Evolutionary conservation across 2,888 invertebrate species (phyloP), one percentile per base, ranked within the genome.

Genomic region (Ectropis crepuscularia): DNA sequence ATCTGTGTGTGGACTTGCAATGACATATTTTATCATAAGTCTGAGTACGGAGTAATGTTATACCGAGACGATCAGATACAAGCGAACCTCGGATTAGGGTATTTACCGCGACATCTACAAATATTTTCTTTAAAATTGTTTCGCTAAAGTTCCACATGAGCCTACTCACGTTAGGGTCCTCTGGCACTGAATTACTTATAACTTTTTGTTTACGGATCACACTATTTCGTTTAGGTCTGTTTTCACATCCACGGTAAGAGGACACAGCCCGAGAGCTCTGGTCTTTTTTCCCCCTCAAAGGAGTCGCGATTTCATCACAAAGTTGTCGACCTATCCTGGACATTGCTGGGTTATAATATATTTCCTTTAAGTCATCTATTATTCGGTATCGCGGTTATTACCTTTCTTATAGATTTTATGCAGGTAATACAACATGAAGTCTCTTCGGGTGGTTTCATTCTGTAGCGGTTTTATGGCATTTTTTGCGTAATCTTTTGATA

Each of bases 301-400:
- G 69, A 45, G 83, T 79, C 48, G 85, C 80, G 48, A 87, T 81
- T 65, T 86, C 84, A 65, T 81, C 70, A 61, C 85, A 86, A 57
- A 89, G 78, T 72, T 78, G 80, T 74, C 81, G 80, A 59, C 85
- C 85, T 75, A 85, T 70, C 46, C 74, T 75, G 69, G 87, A 82
- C 86, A 87, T 88, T 78, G 36, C 36, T 42, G 16, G 43, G 38
- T 51, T 28, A 39, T 39, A 48, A 36, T 36, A 6, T 50, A 12
- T 39, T 41, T 39, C 9, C 10, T 38, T 38, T 38, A 11, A 37
- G 12, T 6, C 41, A 51, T 16, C 41, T 51, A n/a, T 51, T 41
- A 0, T 39, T 61, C 36, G 58, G 42, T 7, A 55, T 50, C 6
- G 16, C 16, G 16, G 16, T 28, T 28, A 28, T 28, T 28, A 2